Evolutionary conservation across 2,797 vertebrate species (phyloP), one percentile per base, ranked within the genome.

Genomic region (Alca torda): DNA sequence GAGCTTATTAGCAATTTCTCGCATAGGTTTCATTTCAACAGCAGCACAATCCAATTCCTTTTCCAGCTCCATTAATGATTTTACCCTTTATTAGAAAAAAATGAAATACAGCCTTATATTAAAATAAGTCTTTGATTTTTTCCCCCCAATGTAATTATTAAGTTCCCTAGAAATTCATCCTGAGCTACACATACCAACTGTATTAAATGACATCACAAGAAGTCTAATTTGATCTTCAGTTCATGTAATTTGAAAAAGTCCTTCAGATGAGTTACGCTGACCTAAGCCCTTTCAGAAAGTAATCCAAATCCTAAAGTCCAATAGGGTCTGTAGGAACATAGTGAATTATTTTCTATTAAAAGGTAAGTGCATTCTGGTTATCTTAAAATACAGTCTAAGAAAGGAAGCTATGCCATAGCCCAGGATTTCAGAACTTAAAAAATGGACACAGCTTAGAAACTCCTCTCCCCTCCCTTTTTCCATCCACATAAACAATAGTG

Each of bases 21-120:
- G 88, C 84, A 99, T 73, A 74, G 85, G 93, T 87, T 98, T 97
- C 75, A 99, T 97, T 95, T 99, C 99, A 35, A 97, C 84, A 21
- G 91, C 97, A 88, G 97, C 98, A 26, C 96, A 93, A 96, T 98
- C 98, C 53, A 99, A 89, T 84, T 98, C 98, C 51, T 96, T 97
- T 91, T 99, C 99, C 95, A 99, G 87, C 91, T 98, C 98, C 8
- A 87, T 97, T 96, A 99, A 97, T 19, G 97, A 98, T 70, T 99
- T 99, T 79, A 99, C 97, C 96, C 99, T 99, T 93, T 65, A 95
- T 96, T 60, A 83, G 26, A 23, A 91, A 95, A 96, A 96, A 93
- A 97, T 11, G 16, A 95, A 85, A 94, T 65, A 89, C 11, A 87
- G 26, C 8, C n/a, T 94, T 83, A 78, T 75, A 89, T 92, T 92